Conservation (phyloP, 2,113 vertebrate species). For the Pipa parva region DNA sequence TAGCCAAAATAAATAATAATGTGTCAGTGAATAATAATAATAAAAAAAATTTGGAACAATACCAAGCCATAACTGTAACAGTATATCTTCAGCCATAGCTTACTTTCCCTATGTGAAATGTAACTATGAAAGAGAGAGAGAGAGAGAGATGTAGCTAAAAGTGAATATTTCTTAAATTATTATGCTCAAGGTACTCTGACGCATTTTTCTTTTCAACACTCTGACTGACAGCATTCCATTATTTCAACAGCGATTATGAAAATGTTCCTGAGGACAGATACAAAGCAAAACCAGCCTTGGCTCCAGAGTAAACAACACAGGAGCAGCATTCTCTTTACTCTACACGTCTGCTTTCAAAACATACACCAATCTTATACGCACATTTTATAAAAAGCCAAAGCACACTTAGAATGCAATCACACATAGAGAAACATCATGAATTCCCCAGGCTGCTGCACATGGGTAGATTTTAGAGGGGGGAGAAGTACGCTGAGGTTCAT, state of each 20-base stretch:
- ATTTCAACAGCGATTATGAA: slow-evolving; percentile 12
- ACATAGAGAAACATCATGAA: neutral
- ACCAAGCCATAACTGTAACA: slow-evolving; percentile 2
- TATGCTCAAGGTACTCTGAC: slow-evolving; percentile 16
- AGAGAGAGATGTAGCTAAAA: neutral
- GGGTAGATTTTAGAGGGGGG: too few species aligned
- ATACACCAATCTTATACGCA: neutral
- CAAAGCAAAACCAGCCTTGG: slow-evolving; percentile 5
- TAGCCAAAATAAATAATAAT: neutral
- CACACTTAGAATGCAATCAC: neutral
- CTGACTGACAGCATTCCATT: slow-evolving; percentile 8
- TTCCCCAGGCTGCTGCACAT: neutral
- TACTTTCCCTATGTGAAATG: slow-evolving; percentile 4
- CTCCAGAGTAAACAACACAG: slow-evolving; percentile 14
- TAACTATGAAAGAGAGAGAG: neutral
- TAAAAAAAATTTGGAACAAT: neutral
- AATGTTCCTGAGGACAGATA: slow-evolving; percentile 6
- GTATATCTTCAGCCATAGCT: neutral
- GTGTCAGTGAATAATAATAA: too few species aligned
- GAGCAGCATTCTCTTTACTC: neutral
- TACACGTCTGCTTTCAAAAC: slow-evolving; percentile 6
- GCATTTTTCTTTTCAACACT: slow-evolving; percentile 18
- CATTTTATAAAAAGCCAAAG: neutral
- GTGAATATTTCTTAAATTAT: slow-evolving; percentile 17
- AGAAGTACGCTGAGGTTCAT: neutral